A percentile compares a stretch with the other conserved stretches of the same genome.
Conservation (phyloP, 2,888 invertebrate genomes). For the Agriopis aurantiaria region DNA sequence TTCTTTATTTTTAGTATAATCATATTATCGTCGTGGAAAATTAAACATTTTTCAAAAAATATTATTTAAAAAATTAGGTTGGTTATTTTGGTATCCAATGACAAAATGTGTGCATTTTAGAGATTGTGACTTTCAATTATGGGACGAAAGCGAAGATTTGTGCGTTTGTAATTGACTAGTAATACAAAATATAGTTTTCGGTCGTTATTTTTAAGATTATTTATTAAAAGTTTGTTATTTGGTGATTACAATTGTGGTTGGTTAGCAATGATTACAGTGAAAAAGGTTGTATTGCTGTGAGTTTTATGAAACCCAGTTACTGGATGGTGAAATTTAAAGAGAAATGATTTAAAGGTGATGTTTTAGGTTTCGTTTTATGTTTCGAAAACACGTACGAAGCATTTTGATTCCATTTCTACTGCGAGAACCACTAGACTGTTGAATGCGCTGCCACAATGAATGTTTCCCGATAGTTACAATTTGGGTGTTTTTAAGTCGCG, state of each 20-base stretch:
- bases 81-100: not conserved
- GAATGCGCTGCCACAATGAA: too few species aligned
- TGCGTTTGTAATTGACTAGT: not conserved
- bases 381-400: not conserved
- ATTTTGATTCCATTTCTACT: too few species aligned
- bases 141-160: not conserved
- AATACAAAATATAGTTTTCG: not conserved
- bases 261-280: not conserved
- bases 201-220: not conserved
- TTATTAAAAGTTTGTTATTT: not conserved
- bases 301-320: not conserved
- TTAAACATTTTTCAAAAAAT: not conserved
- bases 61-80: not conserved
- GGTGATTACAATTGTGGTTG: not conserved
- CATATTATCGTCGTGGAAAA: not conserved
- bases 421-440: too few species aligned
- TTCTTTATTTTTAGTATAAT: not conserved
- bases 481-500: too few species aligned
- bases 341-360: too few species aligned
- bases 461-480: too few species aligned
- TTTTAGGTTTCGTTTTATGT: too few species aligned
- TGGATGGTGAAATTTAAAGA: not conserved
- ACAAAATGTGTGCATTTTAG: not conserved
- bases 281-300: not conserved
- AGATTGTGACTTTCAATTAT: not conserved